These are phyloP conservation scores for Hestina assimilis DNA, from an alignment of 1,140 invertebrate genomes.

Conservation along the genomic window DNA sequence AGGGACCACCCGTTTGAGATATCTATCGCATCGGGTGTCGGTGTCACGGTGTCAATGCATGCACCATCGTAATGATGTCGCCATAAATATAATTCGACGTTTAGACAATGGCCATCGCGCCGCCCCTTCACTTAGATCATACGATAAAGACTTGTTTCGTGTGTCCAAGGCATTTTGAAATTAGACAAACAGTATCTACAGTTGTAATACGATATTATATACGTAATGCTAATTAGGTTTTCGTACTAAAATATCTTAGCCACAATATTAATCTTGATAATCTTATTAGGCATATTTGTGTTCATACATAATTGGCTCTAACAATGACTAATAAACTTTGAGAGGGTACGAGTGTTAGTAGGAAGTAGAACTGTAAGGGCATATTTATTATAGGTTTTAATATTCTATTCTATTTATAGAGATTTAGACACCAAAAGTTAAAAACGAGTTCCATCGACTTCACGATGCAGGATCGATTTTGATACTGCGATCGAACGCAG, in stretches of 20 bases:
- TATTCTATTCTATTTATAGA: too few relatives aligned
- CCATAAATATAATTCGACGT: slow-evolving; percentile 67
- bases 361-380: too few relatives aligned
- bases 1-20: slow-evolving; percentile 58
- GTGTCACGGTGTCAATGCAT: slow-evolving; percentile 32
- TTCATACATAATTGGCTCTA: neutral
- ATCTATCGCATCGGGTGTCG: slow-evolving; percentile 65
- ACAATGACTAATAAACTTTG: neutral
- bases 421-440: too few relatives aligned
- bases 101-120: slow-evolving; percentile 57
- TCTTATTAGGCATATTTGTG: neutral
- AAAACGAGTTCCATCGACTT: too few relatives aligned
- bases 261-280: neutral
- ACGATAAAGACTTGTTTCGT: slow-evolving; percentile 38
- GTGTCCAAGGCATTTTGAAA: slow-evolving; percentile 42
- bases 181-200: slow-evolving; percentile 34
- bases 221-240: neutral
- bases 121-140: slow-evolving; percentile 41
- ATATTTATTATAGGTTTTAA: too few relatives aligned
- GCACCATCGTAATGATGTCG: slow-evolving; percentile 40
- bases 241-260: neutral
- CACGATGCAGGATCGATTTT: too few relatives aligned
- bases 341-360: too few relatives aligned
- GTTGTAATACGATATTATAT: slow-evolving; percentile 15
- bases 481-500: too few relatives aligned